Evolutionary conservation across 1,140 invertebrate species (phyloP).

Genomic region (Tyrophagus putrescentiae): DNA sequence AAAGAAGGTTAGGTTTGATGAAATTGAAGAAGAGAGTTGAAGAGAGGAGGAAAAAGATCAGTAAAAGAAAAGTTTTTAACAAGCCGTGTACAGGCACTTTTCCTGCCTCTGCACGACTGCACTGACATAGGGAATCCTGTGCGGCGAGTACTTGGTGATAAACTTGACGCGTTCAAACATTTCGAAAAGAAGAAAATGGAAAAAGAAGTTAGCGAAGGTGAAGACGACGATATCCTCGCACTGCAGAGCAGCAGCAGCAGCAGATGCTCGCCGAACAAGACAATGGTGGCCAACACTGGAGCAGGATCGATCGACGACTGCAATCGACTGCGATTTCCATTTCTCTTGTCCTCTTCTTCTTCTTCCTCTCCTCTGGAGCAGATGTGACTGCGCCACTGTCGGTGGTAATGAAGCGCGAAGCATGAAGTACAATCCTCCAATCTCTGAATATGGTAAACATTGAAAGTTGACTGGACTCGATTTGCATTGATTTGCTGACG

Average conservation of each 20-base stretch:
- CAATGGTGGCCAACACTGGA: no score
- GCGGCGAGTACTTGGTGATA: constrained; percentile 6
- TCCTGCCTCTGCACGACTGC: background rate
- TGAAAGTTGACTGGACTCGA: background rate
- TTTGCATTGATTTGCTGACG: background rate
- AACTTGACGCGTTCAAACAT: constrained; percentile 12
- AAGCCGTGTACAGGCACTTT: background rate
- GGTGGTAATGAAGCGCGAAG: background rate
- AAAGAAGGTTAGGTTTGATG: background rate
- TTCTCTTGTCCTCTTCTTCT: no score
- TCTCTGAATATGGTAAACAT: background rate
- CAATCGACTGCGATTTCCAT: no score
- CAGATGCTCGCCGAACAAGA: no score
- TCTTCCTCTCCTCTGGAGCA: no score
- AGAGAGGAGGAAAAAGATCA: background rate
- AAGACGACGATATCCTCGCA: no score
- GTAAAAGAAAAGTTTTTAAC: no score
- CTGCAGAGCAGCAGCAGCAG: no score
- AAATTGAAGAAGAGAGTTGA: background rate
- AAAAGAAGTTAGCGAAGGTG: no score
- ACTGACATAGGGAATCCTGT: constrained; percentile 10
- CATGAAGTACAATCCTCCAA: background rate
- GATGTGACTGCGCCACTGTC: background rate
- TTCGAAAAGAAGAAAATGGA: background rate
- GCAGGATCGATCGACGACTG: no score